Evolutionary conservation across 2,797 vertebrate genomes (phyloP).

Genomic region (Takifugu ocellatus): DNA sequence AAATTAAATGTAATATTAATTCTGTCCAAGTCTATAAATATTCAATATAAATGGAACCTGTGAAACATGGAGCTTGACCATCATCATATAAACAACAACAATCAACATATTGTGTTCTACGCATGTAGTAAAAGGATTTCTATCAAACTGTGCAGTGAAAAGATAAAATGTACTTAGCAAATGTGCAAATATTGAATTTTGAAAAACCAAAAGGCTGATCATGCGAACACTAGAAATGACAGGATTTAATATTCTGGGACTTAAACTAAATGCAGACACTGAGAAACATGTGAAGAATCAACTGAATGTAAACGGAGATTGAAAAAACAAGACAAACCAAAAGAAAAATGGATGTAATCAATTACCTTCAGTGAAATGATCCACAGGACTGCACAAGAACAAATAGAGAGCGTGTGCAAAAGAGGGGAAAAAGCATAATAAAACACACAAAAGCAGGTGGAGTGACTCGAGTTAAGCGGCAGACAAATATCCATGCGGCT

Average conservation of each 20-base stretch:
- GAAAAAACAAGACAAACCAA: background rate
- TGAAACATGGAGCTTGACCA: too few relatives aligned
- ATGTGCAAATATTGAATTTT: too few relatives aligned
- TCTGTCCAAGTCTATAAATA: too few relatives aligned
- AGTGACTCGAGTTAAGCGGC: constrained; percentile 22
- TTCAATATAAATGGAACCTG: too few relatives aligned
- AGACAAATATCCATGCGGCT: constrained; percentile 2
- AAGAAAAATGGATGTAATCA: constrained; percentile 35
- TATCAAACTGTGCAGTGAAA: too few relatives aligned
- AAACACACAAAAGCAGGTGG: constrained; percentile 38
- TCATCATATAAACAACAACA: too few relatives aligned
- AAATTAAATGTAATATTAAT: too few relatives aligned
- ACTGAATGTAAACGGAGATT: constrained; percentile 12
- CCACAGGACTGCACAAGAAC: constrained; percentile 68
- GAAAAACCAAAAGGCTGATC: too few relatives aligned
- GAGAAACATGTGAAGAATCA: constrained; percentile 1
- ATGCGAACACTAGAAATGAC: background rate
- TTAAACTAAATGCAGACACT: background rate
- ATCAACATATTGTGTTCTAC: too few relatives aligned
- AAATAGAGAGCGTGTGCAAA: constrained; percentile 56
- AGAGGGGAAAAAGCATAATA: constrained; percentile 35
- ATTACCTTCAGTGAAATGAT: constrained; percentile 71
- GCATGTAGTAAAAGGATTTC: too few relatives aligned
- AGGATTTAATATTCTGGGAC: background rate
- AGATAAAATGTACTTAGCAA: too few relatives aligned